A percentile compares a stretch with the other conserved stretches of the same genome.
phyloP scores from a whole-genome alignment of 2,888 invertebrate genomes.

The Fragum whitleyi region DNA sequence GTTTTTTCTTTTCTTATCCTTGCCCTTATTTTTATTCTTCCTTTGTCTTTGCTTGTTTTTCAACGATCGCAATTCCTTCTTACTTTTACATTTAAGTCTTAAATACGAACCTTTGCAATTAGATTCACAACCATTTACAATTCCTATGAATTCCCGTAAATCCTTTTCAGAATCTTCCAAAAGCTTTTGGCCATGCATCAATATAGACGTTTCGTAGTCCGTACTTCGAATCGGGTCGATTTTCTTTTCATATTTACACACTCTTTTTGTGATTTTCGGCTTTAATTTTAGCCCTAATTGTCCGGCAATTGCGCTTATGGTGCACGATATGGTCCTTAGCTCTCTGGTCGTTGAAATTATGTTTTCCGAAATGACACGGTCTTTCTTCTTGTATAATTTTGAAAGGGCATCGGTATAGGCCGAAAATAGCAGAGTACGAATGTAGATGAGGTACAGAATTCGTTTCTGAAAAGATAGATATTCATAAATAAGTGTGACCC shows the following conservation, averaged over 20 bases:
- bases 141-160: not conserved
- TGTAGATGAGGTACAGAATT: not conserved
- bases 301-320: not conserved
- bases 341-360: not conserved
- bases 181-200: not conserved
- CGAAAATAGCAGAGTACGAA: not conserved
- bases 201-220: constrained; percentile 6
- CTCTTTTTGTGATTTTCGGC: not conserved
- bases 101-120: not conserved
- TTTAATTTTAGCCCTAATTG: not conserved
- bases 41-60: too few species aligned
- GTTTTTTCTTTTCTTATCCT: not conserved
- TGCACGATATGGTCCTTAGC: not conserved
- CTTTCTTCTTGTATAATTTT: not conserved
- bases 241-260: not conserved
- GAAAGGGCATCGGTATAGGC: constrained; percentile 1
- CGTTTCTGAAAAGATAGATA: not conserved
- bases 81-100: not conserved
- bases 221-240: not conserved
- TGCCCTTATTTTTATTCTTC: not conserved
- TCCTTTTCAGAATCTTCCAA: not conserved
- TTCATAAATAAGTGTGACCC: too few species aligned
- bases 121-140: not conserved
- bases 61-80: not conserved
- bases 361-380: not conserved